phyloP scores from a whole-genome alignment of 2,797 vertebrate genomes.

The Anas bahamensis region DNA sequence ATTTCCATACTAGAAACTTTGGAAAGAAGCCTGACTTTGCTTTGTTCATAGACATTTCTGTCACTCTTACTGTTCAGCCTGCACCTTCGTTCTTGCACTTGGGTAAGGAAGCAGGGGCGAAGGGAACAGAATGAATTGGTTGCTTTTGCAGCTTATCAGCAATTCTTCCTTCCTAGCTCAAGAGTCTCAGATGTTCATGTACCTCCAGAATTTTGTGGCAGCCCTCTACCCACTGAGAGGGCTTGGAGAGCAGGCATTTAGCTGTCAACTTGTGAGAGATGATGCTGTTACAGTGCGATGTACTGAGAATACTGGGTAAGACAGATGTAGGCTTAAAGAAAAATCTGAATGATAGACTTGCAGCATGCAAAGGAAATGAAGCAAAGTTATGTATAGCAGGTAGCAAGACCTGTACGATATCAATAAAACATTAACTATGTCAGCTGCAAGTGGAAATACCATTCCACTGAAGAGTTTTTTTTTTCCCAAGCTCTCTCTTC shows the following conservation, averaged over 20 bases:
- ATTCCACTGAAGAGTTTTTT: not conserved
- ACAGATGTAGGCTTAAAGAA: not conserved
- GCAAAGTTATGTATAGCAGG: not conserved
- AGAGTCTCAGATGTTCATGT: not conserved
- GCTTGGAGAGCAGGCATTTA: not conserved
- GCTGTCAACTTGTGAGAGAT: not conserved
- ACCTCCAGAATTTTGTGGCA: not conserved
- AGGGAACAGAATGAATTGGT: not conserved
- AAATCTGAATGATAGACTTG: not conserved
- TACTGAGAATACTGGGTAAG: not conserved
- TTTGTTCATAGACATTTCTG: not conserved
- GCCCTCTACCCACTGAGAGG: not conserved
- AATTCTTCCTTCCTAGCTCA: not conserved
- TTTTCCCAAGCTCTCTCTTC: not conserved
- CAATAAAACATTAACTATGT: slow-evolving; percentile 14
- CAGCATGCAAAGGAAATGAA: slow-evolving; percentile 6
- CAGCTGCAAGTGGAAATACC: not conserved
- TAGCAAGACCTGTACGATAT: slow-evolving; percentile 17
- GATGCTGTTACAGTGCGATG: not conserved
- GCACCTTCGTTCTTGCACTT: not conserved
- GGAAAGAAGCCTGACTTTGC: not conserved
- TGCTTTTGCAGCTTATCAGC: not conserved
- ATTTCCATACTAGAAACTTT: not conserved
- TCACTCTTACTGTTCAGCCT: not conserved
- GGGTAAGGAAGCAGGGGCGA: not conserved